phyloP scores from a whole-genome alignment of 2,888 invertebrate species.

The Eurois occulta region DNA sequence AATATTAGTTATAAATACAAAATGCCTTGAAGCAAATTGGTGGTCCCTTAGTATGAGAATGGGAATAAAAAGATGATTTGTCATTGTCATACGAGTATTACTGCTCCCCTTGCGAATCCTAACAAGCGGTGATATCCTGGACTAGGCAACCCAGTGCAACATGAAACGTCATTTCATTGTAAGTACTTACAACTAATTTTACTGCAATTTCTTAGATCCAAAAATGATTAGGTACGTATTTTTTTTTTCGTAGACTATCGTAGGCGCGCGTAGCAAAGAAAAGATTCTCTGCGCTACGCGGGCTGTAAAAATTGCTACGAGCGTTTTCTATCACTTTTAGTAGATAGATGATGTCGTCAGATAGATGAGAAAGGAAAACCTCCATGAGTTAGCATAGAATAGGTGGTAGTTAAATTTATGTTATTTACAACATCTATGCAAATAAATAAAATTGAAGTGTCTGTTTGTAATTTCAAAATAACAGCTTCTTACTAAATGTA shows the following conservation, averaged over 20 bases:
- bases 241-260: constrained; percentile 35
- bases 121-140: constrained; percentile 75
- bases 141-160: constrained; percentile 29
- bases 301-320: constrained; percentile 3
- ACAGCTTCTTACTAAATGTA: too few species aligned
- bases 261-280: constrained; percentile 49
- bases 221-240: neutral
- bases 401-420: neutral
- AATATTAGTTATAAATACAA: neutral
- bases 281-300: constrained; percentile 23
- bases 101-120: constrained; percentile 72
- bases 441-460: too few species aligned
- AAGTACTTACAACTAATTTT: neutral
- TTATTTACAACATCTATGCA: too few species aligned
- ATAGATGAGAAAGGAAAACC: neutral
- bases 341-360: too few species aligned
- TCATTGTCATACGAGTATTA: constrained; percentile 64
- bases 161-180: constrained; percentile 17
- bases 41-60: constrained; percentile 23
- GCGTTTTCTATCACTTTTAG: neutral
- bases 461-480: too few species aligned
- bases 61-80: constrained; percentile 65
- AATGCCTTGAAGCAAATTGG: constrained; percentile 20
- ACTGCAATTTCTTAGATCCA: neutral
- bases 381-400: neutral